Base-by-base conservation (phyloP, 2,113 vertebrate genomes). In the Cyanoderma ruficeps region DNA sequence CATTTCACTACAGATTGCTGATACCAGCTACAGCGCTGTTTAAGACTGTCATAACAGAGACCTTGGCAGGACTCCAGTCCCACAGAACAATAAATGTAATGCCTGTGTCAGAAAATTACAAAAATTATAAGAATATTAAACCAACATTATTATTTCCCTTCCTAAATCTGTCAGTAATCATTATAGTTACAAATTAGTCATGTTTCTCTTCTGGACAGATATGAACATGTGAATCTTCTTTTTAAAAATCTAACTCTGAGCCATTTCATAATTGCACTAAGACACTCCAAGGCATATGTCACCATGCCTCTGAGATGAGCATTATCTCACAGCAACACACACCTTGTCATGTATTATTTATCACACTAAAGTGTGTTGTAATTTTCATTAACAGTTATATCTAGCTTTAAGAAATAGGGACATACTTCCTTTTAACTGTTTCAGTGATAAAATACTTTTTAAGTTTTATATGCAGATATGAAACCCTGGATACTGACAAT, bases 341-440 rank as follows among this genome's bases (percentile, higher is more conserved):
- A 89, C 83, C 46, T 95, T 95, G 93, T 92, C 86, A 92, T 82
- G 87, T 65, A 89, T 96, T 92, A 95, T 97, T 95, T 91, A 95
- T 96, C 96, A 75, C 11, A 11, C 64, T 92, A 69, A 93, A 96
- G 75, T 57, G 56, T 24, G 80, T 83, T 89, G n/a, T 84, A 91
- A 92, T 96, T 96, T 97, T 93, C 57, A 89, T 90, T 94, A 97
- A 76, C 41, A 80, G 65, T 80, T 95, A 83, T 83, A 89, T 71
- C 56, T 77, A 44, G 57, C 74, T 83, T 81, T 91, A 80, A 91
- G 39, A 97, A 83, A 94, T 41, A 76, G 53, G 59, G 70, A 76
- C 17, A 75, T 35, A 85, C 37, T 52, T 88, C 6, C 44, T 86
- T 88, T 94, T 90, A 96, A 79, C 55, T 39, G 3, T 82, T 94